These are phyloP conservation scores for Steinernema carpocapsae DNA, from an alignment of 2,888 invertebrate species.

Conservation along the genomic window DNA sequence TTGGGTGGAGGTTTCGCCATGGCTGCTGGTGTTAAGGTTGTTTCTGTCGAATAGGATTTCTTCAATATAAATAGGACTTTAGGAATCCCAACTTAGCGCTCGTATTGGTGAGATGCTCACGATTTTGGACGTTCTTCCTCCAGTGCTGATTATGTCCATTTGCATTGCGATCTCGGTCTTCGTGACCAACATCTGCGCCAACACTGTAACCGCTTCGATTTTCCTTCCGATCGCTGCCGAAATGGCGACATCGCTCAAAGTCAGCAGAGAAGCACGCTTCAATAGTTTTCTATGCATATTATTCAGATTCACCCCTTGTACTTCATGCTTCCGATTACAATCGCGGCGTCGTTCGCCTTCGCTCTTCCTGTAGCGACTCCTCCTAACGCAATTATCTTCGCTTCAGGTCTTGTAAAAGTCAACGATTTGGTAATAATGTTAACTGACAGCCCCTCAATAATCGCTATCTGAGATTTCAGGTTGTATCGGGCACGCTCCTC, in stretches of 20 bases:
- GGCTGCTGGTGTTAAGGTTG: conserved; percentile 58
- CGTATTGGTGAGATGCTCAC: conserved; percentile 79
- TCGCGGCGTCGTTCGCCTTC: conserved; percentile 70
- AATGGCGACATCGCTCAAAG: conserved; percentile 44
- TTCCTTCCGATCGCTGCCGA: conserved; percentile 78
- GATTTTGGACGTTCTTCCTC: conserved; percentile 76
- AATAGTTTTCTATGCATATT: too few relatives aligned
- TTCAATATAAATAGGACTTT: conserved; percentile 42
- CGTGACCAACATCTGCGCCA: conserved; percentile 87
- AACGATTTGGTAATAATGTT: conserved; percentile 53
- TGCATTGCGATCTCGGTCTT: conserved; percentile 81
- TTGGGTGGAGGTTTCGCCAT: conserved; percentile 62
- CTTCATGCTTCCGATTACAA: conserved; percentile 69
- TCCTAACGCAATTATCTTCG: conserved; percentile 81
- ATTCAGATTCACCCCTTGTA: conserved; percentile 68
- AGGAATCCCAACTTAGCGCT: conserved; percentile 78
- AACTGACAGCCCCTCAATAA: background rate
- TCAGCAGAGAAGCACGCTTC: background rate
- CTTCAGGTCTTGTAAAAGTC: conserved; percentile 57
- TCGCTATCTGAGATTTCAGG: conserved; percentile 43
- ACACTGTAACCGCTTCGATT: conserved; percentile 85
- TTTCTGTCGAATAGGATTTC: background rate
- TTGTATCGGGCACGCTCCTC: conserved; percentile 48
- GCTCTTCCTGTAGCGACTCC: conserved; percentile 83
- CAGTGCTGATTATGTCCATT: conserved; percentile 77